Evolutionary conservation across 1,140 invertebrate species (phyloP), one percentile per base, ranked within the genome.

Genomic region (Bombus soroeensis): DNA sequence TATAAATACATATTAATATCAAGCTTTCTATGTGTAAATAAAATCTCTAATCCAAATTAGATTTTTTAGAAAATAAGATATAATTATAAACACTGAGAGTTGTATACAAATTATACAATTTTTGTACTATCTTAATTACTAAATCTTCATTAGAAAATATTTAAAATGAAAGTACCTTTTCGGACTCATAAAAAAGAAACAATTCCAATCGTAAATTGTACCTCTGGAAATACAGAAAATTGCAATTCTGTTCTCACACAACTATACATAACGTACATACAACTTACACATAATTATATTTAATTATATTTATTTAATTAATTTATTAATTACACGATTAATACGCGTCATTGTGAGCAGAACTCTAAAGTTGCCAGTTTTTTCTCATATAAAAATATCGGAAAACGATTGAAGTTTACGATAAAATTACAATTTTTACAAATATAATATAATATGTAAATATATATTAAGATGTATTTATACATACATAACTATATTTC

Each of bases 371-470:
- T 83, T 77, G 43, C 28, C 73, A 77, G 59, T 82, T 64, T 74
- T 28, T 76, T 37, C 32, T 32, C 39, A n/a, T 78, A 79, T 84
- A 79, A 79, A 84, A 84, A 84, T 72, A 84, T 79, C 47, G 37
- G 83, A 84, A 79, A 78, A 84, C 25, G 66, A 84, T 79, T 39
- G n/a, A 72, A 80, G 22, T 53, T 53, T 80, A 64, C 43, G 76
- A 80, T 85, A 80, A 85, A 85, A 80, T 84, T 84, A 84, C 83
- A 84, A 72, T 79, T 84, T 84, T 72, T 84, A 84, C 83, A 84
- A 79, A 84, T 84, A 59, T 84, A 68, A 68, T n/a, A 62, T 84
- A 79, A 78, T 83, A 70, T 62, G 76, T 84, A 84, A 72, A 84
- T 84, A 83, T 83, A 84, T 81, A 81, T 84, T 84, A 84, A 72